These are phyloP conservation scores for Pyralis farinalis DNA, from an alignment of 2,888 invertebrate genomes.

Conservation along the genomic window DNA sequence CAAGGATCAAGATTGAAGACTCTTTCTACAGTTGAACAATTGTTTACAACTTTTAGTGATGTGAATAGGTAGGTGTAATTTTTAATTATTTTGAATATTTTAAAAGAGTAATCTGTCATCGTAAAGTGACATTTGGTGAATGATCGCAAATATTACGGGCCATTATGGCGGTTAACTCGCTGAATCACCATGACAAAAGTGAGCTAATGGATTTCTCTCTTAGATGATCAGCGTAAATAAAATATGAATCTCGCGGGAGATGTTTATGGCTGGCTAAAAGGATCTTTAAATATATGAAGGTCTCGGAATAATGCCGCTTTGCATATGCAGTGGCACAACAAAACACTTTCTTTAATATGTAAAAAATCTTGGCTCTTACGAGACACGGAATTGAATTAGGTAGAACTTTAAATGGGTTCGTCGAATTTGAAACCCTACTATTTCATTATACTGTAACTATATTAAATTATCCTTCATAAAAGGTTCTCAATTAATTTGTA, in stretches of 20 bases:
- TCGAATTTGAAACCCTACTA: no score
- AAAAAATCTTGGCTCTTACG: no score
- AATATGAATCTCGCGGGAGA: slow-evolving; percentile 4
- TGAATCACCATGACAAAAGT: slow-evolving; percentile 35
- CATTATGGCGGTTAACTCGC: slow-evolving; percentile 32
- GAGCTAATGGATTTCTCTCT: slow-evolving; percentile 38
- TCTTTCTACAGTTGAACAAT: slow-evolving; percentile 2
- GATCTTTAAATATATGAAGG: no score
- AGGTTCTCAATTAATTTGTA: no score
- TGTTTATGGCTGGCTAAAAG: neutral
- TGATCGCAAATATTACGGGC: slow-evolving; percentile 57
- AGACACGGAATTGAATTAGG: no score
- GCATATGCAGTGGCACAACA: no score
- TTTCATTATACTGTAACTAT: no score
- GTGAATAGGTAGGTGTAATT: slow-evolving; percentile 32
- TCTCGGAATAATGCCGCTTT: no score
- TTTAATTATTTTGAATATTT: slow-evolving; percentile 6
- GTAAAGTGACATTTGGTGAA: slow-evolving; percentile 55
- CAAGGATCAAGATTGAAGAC: slow-evolving; percentile 11
- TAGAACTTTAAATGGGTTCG: no score
- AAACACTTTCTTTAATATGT: no score
- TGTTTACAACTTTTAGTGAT: slow-evolving; percentile 26
- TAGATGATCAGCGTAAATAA: slow-evolving; percentile 15
- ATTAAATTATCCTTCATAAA: no score
- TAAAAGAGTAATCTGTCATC: slow-evolving; percentile 37